Evolutionary conservation across 2,888 invertebrate genomes (phyloP).

Genomic region (Spodoptera littoralis): DNA sequence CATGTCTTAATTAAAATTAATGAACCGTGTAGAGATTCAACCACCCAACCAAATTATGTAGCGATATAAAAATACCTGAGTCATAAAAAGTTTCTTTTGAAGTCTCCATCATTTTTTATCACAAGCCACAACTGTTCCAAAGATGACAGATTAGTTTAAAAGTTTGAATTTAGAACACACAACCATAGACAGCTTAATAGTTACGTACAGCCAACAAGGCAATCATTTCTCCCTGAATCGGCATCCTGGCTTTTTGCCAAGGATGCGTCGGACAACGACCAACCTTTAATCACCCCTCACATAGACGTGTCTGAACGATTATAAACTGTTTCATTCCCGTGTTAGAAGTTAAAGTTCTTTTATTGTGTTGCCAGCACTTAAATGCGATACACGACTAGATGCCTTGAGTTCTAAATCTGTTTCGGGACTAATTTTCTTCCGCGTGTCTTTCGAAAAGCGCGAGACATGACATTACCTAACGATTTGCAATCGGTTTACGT

Average conservation of each 20-base stretch:
- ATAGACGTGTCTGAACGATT: slow-evolving; percentile 59
- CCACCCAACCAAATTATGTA: slow-evolving; percentile 24
- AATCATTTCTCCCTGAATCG: slow-evolving; percentile 57
- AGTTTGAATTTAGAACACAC: slow-evolving; percentile 59
- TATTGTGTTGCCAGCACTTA: slow-evolving; percentile 59
- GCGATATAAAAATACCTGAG: slow-evolving; percentile 39
- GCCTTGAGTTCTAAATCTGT: slow-evolving; percentile 37
- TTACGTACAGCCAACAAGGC: slow-evolving; percentile 67
- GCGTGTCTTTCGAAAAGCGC: slow-evolving; percentile 45
- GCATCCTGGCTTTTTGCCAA: slow-evolving; percentile 78
- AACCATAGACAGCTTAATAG: slow-evolving; percentile 66
- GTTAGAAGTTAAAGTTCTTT: slow-evolving; percentile 75
- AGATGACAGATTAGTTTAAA: slow-evolving; percentile 44
- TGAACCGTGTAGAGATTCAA: slow-evolving; percentile 19
- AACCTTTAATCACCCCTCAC: slow-evolving; percentile 75
- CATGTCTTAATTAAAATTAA: slow-evolving; percentile 43
- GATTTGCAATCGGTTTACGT: slow-evolving; percentile 39
- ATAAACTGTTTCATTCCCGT: slow-evolving; percentile 67
- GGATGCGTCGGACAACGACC: slow-evolving; percentile 77
- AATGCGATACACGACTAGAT: slow-evolving; percentile 39
- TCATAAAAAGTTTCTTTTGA: slow-evolving; percentile 38
- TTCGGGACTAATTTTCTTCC: slow-evolving; percentile 44
- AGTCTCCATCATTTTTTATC: slow-evolving; percentile 6
- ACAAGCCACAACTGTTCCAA: slow-evolving; percentile 6
- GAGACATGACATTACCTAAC: slow-evolving; percentile 44